Evolutionary conservation across 2,797 vertebrate genomes (phyloP), one percentile per base, ranked within the genome.

Genomic region (Anguilla megastoma): DNA sequence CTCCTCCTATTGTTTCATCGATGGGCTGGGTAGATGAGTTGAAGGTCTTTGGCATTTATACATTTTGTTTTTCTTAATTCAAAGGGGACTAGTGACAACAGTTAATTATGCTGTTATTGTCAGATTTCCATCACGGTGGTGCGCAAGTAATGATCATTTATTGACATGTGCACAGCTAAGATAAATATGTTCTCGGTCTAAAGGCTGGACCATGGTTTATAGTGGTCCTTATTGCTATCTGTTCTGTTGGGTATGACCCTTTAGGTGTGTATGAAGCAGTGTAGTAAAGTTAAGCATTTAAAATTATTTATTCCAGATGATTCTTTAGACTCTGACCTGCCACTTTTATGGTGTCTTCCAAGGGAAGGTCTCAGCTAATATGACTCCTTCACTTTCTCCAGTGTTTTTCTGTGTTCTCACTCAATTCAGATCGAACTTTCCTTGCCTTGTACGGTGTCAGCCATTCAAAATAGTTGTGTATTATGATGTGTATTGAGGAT

Each of bases 331-430:
- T 71, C 27, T 30, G n/a, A 27, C 66, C 66, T 71, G n/a, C 27
- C n/a, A 71, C n/a, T n/a, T 66, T 66, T 71, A 30, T 71, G 66
- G 7, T 71, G 66, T 71, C 66, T 71, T 71, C 66, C 66, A 30
- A 4, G 66, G 66, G 7, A 7, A 2, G n/a, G 66, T 71, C n/a
- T 10, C 24, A 30, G 27, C 66, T 71, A 71, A 71, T 27, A 71
- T 71, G 66, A 27, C 27, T 27, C n/a, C 66, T 27, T 71, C n/a
- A 27, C 9, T 71, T 7, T 12, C 66, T 9, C 27, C 24, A 71
- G 27, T 71, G 66, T 27, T 71, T 71, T 69, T 27, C 27, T 71
- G 24, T 71, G 66, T 30, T 30, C 66, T 27, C 27, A 71, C 66
- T 71, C 66, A 10, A 27, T 71, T 71, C 27, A 30, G 66, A 10